A percentile compares a stretch with the other conserved stretches of the same genome.
phyloP scores from a whole-genome alignment of 1,140 invertebrate species.

The Teleogryllus occipitalis region DNA sequence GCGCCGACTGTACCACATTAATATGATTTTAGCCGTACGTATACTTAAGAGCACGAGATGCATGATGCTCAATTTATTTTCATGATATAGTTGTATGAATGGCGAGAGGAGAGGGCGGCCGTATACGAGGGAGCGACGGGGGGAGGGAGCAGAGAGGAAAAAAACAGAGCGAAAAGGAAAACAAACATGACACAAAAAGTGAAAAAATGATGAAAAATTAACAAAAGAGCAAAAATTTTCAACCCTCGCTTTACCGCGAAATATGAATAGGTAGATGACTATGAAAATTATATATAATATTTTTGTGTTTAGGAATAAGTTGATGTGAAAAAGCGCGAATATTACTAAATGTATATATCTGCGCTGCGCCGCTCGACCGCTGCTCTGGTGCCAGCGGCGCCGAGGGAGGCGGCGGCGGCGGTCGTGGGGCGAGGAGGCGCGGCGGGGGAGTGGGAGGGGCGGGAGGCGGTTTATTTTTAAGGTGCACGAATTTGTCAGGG shows the following conservation, averaged over 20 bases:
- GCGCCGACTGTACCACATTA: conserved; percentile 15
- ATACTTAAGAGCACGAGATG: conserved; percentile 11
- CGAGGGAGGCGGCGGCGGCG: no score
- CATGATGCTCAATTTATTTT: conserved; percentile 17
- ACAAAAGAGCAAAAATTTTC: neutral
- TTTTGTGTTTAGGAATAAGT: neutral
- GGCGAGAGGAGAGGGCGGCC: neutral
- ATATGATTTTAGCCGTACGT: conserved; percentile 15
- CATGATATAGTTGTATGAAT: conserved; percentile 11
- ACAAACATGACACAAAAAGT: neutral
- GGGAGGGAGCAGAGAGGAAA: neutral
- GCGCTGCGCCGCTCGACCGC: no score
- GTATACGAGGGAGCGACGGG: neutral
- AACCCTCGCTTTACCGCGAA: neutral
- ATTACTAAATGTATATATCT: conserved; percentile 1
- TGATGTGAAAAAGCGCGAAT: conserved; percentile 1
- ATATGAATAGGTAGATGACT: conserved; percentile 5
- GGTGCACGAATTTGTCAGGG: no score
- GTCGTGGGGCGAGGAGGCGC: neutral
- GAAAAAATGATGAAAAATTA: conserved; percentile 1
- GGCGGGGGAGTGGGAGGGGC: neutral
- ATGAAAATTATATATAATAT: neutral
- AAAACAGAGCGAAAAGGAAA: neutral
- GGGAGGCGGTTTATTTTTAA: no score
- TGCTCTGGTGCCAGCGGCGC: neutral